These are phyloP conservation scores for Metaphire vulgaris DNA, from an alignment of 1,140 invertebrate species.

Conservation along the genomic window DNA sequence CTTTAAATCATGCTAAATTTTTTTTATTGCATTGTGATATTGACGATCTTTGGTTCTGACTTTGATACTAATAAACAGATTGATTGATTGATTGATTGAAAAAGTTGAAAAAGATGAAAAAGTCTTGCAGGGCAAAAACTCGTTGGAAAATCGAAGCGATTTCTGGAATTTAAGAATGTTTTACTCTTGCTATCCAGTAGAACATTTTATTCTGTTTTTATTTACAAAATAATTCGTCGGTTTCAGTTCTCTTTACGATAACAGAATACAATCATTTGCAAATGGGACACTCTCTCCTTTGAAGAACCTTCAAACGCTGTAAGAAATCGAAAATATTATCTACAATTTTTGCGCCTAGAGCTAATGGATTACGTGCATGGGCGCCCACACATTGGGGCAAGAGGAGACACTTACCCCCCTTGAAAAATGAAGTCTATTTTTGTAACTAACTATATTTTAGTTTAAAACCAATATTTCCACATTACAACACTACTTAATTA, in stretches of 20 bases:
- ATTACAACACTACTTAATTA: background rate
- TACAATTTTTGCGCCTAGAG: background rate
- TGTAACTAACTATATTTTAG: background rate
- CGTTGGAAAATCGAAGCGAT: background rate
- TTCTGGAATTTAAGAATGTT: background rate
- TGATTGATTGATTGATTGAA: no score
- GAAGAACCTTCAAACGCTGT: slow-evolving; percentile 89
- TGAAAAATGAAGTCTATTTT: background rate
- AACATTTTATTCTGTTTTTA: background rate
- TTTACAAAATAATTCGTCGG: background rate
- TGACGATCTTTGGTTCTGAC: no score
- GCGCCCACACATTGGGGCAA: background rate
- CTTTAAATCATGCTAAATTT: no score
- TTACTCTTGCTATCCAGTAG: background rate
- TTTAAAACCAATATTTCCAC: no score
- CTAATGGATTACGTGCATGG: background rate
- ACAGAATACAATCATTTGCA: slow-evolving; percentile 88
- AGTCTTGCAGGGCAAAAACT: background rate
- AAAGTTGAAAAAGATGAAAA: no score
- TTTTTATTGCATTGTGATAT: no score
- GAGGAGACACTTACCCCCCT: no score
- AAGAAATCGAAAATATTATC: slow-evolving; percentile 57
- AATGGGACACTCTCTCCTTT: slow-evolving; percentile 91
- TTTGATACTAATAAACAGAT: background rate
- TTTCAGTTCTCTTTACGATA: slow-evolving; percentile 92